A percentile compares a stretch with the other conserved stretches of the same genome.
Evolutionary conservation across 2,797 vertebrate genomes (phyloP).

Genomic region (Urophycis tenuis): DNA sequence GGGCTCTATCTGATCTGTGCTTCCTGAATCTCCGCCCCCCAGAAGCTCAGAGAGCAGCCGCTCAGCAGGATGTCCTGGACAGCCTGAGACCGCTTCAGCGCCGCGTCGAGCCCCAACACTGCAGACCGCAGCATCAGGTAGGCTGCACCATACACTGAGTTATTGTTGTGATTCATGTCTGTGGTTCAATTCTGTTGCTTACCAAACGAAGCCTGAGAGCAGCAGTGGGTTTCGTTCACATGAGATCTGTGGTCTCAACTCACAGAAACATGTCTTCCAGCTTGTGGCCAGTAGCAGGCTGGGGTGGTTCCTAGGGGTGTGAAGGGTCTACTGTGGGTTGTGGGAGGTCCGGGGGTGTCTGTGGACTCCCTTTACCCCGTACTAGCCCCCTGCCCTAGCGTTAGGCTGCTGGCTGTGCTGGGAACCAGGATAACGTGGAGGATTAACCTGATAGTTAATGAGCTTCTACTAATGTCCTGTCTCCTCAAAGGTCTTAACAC

Average conservation of each 20-base stretch:
- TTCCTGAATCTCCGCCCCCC: slow-evolving; percentile 47
- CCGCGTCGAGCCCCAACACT: neutral
- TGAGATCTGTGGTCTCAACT: neutral
- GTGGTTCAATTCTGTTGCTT: neutral
- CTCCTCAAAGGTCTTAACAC: slow-evolving; percentile 37
- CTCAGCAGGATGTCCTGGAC: slow-evolving; percentile 8
- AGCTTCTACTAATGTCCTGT: slow-evolving; percentile 62
- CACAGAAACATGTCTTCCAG: neutral
- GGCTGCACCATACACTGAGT: neutral
- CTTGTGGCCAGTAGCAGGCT: neutral
- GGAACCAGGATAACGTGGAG: slow-evolving; percentile 53
- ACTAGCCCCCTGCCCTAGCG: neutral
- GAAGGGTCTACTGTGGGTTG: neutral
- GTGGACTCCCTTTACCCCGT: neutral
- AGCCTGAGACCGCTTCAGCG: neutral
- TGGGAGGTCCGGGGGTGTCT: neutral
- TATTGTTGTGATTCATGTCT: neutral
- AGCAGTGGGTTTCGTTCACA: neutral
- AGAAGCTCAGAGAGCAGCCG: slow-evolving; percentile 44
- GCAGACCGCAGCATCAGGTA: neutral
- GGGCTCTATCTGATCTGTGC: slow-evolving; percentile 51
- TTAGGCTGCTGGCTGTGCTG: slow-evolving; percentile 16
- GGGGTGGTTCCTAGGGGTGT: neutral
- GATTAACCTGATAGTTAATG: slow-evolving; percentile 64
- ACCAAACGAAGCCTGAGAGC: neutral